Percentiles rank a stretch among this genome's conserved stretches.
phyloP scores from a whole-genome alignment of 2,113 vertebrate species.

The Tringa solitaria region DNA sequence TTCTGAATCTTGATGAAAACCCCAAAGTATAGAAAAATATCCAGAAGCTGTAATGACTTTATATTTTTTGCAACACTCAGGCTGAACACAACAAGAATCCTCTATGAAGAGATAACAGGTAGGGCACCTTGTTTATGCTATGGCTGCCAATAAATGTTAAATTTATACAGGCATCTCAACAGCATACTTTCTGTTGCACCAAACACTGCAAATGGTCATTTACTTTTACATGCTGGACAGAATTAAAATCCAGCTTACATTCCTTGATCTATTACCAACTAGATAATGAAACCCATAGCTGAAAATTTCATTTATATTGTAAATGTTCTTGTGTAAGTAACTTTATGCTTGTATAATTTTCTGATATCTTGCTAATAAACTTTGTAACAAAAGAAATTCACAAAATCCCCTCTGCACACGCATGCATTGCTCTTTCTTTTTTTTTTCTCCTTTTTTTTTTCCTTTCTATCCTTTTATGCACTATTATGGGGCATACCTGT shows the following conservation, averaged over 20 bases:
- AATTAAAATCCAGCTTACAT: constrained; percentile 26
- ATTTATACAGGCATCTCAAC: neutral
- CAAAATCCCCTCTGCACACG: neutral
- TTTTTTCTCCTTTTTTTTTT: neutral
- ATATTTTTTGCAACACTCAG: neutral
- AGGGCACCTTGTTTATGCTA: neutral
- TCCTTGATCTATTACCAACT: neutral
- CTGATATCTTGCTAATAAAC: neutral
- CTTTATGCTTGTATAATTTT: neutral
- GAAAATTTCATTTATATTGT: constrained; percentile 20
- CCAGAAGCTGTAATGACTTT: constrained; percentile 51
- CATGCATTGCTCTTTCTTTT: neutral
- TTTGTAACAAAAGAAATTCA: neutral
- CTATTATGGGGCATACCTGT: neutral
- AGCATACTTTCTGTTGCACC: neutral
- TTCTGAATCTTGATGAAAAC: constrained; percentile 69
- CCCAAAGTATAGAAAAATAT: constrained; percentile 47
- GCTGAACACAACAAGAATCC: neutral
- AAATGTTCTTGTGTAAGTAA: constrained; percentile 24
- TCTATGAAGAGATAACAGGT: constrained; percentile 8
- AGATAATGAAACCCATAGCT: neutral
- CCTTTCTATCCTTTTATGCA: neutral
- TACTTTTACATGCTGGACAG: neutral
- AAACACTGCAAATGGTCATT: neutral
- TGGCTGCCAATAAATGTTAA: neutral